Conservation (phyloP, 2,113 vertebrate genomes). For the Oreochromis niloticus region DNA sequence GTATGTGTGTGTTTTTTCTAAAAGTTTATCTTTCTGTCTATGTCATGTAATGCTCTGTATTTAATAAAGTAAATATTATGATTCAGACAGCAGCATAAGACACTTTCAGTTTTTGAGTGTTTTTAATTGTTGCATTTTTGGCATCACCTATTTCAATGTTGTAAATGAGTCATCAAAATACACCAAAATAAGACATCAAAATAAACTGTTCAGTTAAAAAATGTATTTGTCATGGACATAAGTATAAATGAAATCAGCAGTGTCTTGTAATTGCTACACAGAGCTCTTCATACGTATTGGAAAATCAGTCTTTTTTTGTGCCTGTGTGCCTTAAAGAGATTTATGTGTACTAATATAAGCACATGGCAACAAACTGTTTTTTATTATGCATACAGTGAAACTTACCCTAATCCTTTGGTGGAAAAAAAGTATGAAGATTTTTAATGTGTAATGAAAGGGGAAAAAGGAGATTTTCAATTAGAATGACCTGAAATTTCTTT, state of each 20-base stretch:
- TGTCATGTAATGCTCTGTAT: not conserved
- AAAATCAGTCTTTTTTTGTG: fast-evolving
- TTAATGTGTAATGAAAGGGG: fast-evolving
- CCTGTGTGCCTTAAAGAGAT: fast-evolving
- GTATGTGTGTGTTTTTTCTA: not conserved
- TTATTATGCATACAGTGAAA: not conserved
- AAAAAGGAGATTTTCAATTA: not conserved
- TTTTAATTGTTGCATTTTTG: not conserved
- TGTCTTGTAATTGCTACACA: not conserved
- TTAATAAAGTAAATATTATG: not conserved
- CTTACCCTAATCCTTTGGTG: not conserved
- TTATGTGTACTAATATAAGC: not conserved
- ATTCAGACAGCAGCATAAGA: fast-evolving
- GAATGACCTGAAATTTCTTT: fast-evolving
- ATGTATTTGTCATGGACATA: not conserved
- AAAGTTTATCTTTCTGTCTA: not conserved
- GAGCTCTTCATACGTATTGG: not conserved
- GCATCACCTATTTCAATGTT: fast-evolving
- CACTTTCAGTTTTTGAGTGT: not conserved
- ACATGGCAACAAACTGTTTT: not conserved
- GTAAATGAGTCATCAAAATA: not conserved
- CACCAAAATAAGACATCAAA: not conserved
- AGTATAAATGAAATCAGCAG: not conserved
- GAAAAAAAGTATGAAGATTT: not conserved
- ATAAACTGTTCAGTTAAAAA: not conserved